A percentile compares a stretch with the other conserved stretches of the same genome.
phyloP scores from a whole-genome alignment of 2,888 invertebrate genomes.

The Theristus sp. region DNA sequence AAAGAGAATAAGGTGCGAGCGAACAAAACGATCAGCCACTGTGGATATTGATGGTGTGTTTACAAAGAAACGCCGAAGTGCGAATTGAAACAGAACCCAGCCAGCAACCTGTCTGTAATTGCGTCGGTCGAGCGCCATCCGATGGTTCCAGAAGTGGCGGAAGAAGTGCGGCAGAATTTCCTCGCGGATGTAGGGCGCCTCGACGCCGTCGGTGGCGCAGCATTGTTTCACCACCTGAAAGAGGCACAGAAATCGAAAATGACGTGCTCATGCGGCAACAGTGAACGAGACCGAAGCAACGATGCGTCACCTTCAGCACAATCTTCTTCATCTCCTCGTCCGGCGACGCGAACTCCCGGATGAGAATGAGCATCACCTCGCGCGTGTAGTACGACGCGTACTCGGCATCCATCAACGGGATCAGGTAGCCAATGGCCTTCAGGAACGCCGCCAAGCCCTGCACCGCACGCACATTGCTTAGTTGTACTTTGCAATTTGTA shows the following conservation, averaged over 20 bases:
- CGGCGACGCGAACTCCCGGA: conserved; percentile 96
- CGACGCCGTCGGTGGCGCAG: conserved; percentile 98
- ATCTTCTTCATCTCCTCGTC: conserved; percentile 99
- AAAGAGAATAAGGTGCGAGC: no score
- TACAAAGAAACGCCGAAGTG: no score
- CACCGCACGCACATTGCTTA: conserved; percentile 8
- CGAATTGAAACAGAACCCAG: no score
- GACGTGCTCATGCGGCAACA: neutral
- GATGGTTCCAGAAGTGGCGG: conserved; percentile 98
- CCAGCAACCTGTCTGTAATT: conserved; percentile 87
- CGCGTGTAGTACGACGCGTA: conserved; percentile 98
- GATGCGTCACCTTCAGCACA: conserved; percentile 61
- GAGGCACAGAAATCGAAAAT: neutral
- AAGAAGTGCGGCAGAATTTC: conserved; percentile 96
- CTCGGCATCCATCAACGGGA: conserved; percentile 91
- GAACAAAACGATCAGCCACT: no score
- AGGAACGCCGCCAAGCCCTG: conserved; percentile 95
- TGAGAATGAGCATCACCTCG: conserved; percentile 95
- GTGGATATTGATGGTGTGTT: no score
- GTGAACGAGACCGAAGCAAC: neutral
- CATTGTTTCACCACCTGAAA: conserved; percentile 88
- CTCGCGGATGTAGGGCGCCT: conserved; percentile 95
- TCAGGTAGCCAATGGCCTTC: conserved; percentile 95
- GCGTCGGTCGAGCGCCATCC: conserved; percentile 92
- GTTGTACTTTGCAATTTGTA: neutral